These are phyloP conservation scores for Tipula lateralis DNA, from an alignment of 2,888 invertebrate genomes.

Conservation along the genomic window DNA sequence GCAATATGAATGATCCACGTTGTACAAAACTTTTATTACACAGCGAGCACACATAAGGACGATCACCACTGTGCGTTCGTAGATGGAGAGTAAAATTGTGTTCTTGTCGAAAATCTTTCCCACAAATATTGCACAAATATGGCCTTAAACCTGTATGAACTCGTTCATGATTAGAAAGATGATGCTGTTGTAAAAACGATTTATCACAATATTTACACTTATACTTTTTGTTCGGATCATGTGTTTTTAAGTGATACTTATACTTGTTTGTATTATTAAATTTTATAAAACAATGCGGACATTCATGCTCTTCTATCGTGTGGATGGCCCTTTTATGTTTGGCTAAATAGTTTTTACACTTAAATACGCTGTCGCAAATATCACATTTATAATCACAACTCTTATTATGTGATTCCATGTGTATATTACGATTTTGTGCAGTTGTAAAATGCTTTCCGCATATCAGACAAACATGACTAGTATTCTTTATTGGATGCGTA, in stretches of 20 bases:
- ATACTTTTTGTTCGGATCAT: slow-evolving; percentile 34
- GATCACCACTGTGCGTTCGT: slow-evolving; percentile 33
- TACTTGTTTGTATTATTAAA: slow-evolving; percentile 33
- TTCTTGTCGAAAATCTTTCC: slow-evolving; percentile 35
- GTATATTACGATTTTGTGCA: slow-evolving; percentile 34
- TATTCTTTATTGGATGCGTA: not conserved
- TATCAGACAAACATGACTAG: slow-evolving; percentile 32
- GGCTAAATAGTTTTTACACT: slow-evolving; percentile 32
- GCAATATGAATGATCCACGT: slow-evolving; percentile 34
- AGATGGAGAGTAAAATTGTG: slow-evolving; percentile 35
- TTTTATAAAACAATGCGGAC: slow-evolving; percentile 31
- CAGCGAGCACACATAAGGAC: slow-evolving; percentile 34
- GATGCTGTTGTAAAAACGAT: slow-evolving; percentile 35
- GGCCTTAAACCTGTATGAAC: slow-evolving; percentile 34
- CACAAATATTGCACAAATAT: slow-evolving; percentile 35
- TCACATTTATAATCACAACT: slow-evolving; percentile 31
- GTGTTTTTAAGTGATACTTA: slow-evolving; percentile 34
- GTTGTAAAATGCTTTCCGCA: slow-evolving; percentile 33
- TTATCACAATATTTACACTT: slow-evolving; percentile 35
- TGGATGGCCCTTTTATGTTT: slow-evolving; percentile 33
- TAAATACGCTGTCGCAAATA: slow-evolving; percentile 32
- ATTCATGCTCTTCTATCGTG: slow-evolving; percentile 30
- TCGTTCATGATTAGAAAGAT: slow-evolving; percentile 34
- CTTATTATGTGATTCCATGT: slow-evolving; percentile 32
- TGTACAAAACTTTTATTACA: slow-evolving; percentile 35